phyloP scores from a whole-genome alignment of 1,140 invertebrate species.

The Scaptomyza montana region DNA sequence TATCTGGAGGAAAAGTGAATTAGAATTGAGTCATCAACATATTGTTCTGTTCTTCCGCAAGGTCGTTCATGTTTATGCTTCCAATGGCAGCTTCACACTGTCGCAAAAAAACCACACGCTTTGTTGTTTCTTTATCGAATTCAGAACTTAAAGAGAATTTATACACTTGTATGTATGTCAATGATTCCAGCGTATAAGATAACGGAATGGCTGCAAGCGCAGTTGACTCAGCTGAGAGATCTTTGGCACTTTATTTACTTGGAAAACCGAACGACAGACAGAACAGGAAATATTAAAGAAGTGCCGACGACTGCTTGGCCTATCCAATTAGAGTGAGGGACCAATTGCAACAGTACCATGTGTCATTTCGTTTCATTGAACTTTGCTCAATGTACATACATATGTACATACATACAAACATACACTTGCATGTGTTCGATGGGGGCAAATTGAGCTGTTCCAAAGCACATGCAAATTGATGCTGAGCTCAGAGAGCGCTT shows the following conservation, averaged over 20 bases:
- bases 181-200: conserved; percentile 43
- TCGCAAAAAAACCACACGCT: not conserved
- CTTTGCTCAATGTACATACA: conserved; percentile 41
- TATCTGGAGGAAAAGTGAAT: conserved; percentile 63
- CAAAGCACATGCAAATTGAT: conserved; percentile 56
- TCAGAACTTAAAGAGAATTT: too few species aligned
- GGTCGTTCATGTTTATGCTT: conserved; percentile 44
- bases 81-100: conserved; percentile 23
- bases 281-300: conserved; percentile 28
- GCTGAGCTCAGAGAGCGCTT: not conserved
- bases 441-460: conserved; percentile 65
- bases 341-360: conserved; percentile 53
- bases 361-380: conserved; percentile 74
- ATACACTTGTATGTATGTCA: not conserved
- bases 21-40: conserved; percentile 62
- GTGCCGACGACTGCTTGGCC: conserved; percentile 29
- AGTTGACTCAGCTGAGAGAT: conserved; percentile 36
- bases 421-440: not conserved
- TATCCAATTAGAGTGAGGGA: conserved; percentile 32
- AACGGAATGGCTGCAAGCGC: conserved; percentile 12
- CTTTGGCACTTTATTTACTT: conserved; percentile 6
- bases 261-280: not conserved
- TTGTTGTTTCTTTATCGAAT: conserved; percentile 6
- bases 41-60: conserved; percentile 40
- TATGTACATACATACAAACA: not conserved